These are phyloP conservation scores for Campylomormyrus tamandua DNA, from an alignment of 2,113 vertebrate species.

Conservation along the genomic window DNA sequence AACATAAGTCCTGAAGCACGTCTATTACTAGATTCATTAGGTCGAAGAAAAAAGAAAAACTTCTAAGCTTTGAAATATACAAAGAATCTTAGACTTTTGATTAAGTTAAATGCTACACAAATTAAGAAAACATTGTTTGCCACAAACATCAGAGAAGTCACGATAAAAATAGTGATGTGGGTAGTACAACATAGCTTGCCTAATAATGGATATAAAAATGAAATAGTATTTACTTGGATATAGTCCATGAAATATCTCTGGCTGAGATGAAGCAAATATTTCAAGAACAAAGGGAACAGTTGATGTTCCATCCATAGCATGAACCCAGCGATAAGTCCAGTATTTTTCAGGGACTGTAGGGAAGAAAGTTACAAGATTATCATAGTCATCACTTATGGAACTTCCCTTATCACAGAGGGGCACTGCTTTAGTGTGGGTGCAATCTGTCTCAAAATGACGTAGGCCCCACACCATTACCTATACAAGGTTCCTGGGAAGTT, in stretches of 20 bases:
- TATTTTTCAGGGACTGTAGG: conserved; percentile 72
- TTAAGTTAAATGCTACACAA: not conserved
- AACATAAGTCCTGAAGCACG: not conserved
- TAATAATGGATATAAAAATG: not conserved
- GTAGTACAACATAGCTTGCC: not conserved
- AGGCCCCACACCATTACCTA: not conserved
- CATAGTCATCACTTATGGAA: not conserved
- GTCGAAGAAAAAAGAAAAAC: not conserved
- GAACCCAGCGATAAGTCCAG: conserved; percentile 85
- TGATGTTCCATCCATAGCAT: conserved; percentile 74
- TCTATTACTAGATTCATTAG: not conserved
- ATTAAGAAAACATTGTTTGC: not conserved
- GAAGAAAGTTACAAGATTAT: not conserved
- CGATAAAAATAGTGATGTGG: not conserved
- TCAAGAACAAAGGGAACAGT: conserved; percentile 76
- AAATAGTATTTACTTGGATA: conserved; percentile 68
- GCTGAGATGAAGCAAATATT: conserved; percentile 85
- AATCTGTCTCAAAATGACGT: not conserved
- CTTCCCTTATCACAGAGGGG: not conserved
- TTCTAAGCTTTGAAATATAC: not conserved
- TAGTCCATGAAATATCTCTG: conserved; percentile 79
- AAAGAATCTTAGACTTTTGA: not conserved
- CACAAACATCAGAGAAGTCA: not conserved
- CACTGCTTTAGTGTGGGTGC: not conserved
- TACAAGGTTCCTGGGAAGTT: too few species aligned